Evolutionary conservation across 2,888 invertebrate species (phyloP).

Genomic region (Leucozona laternaria): DNA sequence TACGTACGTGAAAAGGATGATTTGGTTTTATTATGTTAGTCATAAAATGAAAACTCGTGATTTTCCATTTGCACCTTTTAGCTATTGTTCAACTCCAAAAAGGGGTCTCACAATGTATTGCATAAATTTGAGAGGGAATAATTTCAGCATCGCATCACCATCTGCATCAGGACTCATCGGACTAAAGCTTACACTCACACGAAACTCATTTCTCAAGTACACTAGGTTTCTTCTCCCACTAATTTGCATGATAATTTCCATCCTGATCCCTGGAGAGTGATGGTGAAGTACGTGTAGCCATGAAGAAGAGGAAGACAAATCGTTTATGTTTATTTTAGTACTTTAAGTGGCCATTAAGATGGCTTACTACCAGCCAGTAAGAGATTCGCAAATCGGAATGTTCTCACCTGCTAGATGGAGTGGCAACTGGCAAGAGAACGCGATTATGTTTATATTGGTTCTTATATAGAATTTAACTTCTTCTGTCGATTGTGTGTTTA

Average conservation of each 20-base stretch:
- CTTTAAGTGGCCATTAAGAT: slow-evolving; percentile 70
- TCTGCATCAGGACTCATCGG: slow-evolving; percentile 12
- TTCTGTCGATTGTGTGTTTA: slow-evolving; percentile 5
- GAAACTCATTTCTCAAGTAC: background rate
- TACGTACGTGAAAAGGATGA: background rate
- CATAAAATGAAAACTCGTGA: slow-evolving; percentile 31
- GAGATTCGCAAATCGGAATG: slow-evolving; percentile 61
- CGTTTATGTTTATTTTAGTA: slow-evolving; percentile 74
- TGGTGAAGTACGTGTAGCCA: background rate
- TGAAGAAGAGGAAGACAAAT: slow-evolving; percentile 56
- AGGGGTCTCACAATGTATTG: background rate
- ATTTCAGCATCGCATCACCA: background rate
- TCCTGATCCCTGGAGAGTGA: background rate
- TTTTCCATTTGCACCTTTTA: slow-evolving; percentile 24
- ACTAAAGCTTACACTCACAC: background rate
- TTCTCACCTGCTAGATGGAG: slow-evolving; percentile 60
- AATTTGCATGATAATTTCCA: slow-evolving; percentile 69
- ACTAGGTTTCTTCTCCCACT: slow-evolving; percentile 21
- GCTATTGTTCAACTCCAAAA: background rate
- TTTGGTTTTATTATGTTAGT: background rate
- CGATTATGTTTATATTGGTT: background rate
- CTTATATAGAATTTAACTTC: background rate
- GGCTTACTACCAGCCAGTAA: slow-evolving; percentile 9
- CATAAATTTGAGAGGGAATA: slow-evolving; percentile 4
- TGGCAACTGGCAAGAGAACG: background rate